Percentiles rank a stretch among this genome's conserved stretches.
Conservation (phyloP, 2,113 vertebrate genomes). For the Scomber scombrus region DNA sequence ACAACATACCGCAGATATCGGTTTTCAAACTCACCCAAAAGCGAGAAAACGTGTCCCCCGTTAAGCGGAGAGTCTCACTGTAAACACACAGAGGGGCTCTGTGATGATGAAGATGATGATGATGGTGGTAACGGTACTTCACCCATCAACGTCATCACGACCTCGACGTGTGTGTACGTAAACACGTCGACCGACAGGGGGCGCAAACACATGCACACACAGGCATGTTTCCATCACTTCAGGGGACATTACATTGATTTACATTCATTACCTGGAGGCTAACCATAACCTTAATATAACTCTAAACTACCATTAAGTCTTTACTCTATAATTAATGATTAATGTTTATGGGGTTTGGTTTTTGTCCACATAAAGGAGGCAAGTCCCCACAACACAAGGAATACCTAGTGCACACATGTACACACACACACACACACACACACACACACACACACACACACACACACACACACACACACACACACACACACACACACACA, state of each 20-base stretch:
- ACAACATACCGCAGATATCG: background rate
- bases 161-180: constrained; percentile 4
- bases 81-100: constrained; percentile 25
- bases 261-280: no score
- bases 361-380: no score
- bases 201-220: background rate
- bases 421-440: background rate
- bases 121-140: constrained; percentile 1
- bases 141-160: constrained; percentile 25
- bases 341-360: no score
- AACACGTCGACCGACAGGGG: constrained; percentile 25
- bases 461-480: no score
- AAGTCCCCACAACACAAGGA: no score
- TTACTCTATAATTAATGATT: no score
- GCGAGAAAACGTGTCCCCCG: constrained; percentile 30
- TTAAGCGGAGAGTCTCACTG: constrained; percentile 25
- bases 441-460: background rate
- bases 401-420: background rate
- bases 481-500: background rate
- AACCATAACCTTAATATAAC: no score
- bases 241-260: no score
- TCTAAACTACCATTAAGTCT: no score
- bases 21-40: constrained; percentile 59
- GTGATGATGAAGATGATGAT: background rate
- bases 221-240: no score